A percentile compares a stretch with the other conserved stretches of the same genome.
These are phyloP conservation scores for Episyrphus balteatus DNA, from an alignment of 1,140 invertebrate species.

Conservation along the genomic window DNA sequence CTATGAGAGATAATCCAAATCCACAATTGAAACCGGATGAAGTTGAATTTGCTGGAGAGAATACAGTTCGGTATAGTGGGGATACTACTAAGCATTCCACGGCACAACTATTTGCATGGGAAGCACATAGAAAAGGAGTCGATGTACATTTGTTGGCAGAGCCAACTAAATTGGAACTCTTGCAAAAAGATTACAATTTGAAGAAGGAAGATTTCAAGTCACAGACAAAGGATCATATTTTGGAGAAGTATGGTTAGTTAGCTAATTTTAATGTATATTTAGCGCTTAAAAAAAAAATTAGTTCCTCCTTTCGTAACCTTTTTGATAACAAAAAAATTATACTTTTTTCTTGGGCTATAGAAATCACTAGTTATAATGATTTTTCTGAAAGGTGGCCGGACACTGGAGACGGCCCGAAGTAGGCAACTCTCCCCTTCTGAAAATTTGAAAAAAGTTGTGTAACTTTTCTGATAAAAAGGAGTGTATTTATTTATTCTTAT, in stretches of 20 bases:
- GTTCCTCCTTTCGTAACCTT: too few species aligned
- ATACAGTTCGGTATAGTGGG: slow-evolving; percentile 87
- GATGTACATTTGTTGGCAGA: slow-evolving; percentile 95
- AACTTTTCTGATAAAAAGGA: too few species aligned
- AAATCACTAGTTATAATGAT: not conserved
- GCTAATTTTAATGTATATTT: too few species aligned
- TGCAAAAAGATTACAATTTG: slow-evolving; percentile 82
- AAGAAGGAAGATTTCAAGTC: slow-evolving; percentile 82
- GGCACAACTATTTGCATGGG: slow-evolving; percentile 96
- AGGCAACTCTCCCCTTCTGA: too few species aligned
- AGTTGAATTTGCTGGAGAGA: slow-evolving; percentile 89
- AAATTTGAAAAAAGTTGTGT: too few species aligned
- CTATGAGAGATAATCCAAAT: slow-evolving; percentile 97
- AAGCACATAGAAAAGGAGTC: slow-evolving; percentile 84
- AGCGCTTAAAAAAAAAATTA: too few species aligned
- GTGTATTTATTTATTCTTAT: too few species aligned
- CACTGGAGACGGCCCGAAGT: too few species aligned
- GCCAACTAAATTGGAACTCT: slow-evolving; percentile 89
- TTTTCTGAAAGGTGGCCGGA: too few species aligned
- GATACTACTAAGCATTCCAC: slow-evolving; percentile 84
- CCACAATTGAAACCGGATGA: slow-evolving; percentile 51
- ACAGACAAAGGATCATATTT: slow-evolving; percentile 31
- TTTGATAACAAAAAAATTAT: too few species aligned
- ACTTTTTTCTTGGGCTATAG: too few species aligned
- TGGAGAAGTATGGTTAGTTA: slow-evolving; percentile 33